A percentile compares a stretch with the other conserved stretches of the same genome.
phyloP scores from a whole-genome alignment of 2,113 vertebrate species.

The Stercorarius parasiticus region DNA sequence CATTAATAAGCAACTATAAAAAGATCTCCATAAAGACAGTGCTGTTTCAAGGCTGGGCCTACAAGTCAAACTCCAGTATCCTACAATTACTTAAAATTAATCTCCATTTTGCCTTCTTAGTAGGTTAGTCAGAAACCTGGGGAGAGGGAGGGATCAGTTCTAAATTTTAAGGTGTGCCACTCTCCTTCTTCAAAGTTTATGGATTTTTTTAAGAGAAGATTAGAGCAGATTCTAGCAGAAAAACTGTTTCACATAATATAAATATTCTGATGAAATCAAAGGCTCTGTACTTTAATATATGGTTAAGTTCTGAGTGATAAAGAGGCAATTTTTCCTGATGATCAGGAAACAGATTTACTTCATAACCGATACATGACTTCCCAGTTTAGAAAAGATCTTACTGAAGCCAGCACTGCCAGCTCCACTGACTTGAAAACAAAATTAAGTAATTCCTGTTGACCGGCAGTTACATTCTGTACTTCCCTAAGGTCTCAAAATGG shows the following conservation, averaged over 20 bases:
- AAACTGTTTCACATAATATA: background rate
- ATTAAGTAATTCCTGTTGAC: background rate
- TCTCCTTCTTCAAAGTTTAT: background rate
- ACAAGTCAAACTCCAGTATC: background rate
- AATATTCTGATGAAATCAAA: background rate
- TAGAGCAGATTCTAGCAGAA: background rate
- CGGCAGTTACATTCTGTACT: background rate
- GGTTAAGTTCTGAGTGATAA: background rate
- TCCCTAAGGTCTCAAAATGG: background rate
- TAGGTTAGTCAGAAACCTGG: background rate
- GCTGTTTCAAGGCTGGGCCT: background rate
- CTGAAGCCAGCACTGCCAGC: background rate
- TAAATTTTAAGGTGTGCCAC: background rate
- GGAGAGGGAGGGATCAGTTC: background rate
- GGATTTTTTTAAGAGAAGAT: background rate
- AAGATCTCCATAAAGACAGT: background rate
- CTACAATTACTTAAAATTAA: conserved; percentile 11
- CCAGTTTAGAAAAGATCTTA: background rate
- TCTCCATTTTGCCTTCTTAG: background rate
- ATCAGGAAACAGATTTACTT: background rate
- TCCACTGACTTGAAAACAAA: background rate
- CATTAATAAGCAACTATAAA: conserved; percentile 30
- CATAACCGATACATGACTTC: background rate
- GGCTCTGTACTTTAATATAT: background rate
- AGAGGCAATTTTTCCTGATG: background rate